Percentiles rank a stretch among this genome's conserved stretches.
Conservation (phyloP, 2,888 invertebrate genomes). For the Paralinhomoeus sp. region DNA sequence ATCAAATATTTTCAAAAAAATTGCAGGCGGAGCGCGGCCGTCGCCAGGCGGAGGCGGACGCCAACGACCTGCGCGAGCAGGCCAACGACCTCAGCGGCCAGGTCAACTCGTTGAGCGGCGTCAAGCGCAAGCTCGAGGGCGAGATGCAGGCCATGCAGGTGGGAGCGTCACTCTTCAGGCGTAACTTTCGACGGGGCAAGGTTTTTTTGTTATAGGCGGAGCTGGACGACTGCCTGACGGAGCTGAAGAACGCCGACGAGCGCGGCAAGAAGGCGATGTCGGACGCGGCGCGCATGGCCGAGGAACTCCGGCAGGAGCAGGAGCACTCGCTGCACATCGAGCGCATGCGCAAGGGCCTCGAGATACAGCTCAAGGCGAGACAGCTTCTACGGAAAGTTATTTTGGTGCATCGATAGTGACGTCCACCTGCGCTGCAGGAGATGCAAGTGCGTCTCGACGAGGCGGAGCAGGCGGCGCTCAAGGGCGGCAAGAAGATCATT, state of each 20-base stretch:
- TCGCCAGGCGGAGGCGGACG: conserved; percentile 9
- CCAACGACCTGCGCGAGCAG: conserved; percentile 41
- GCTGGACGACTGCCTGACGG: conserved; percentile 87
- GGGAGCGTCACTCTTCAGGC: background rate
- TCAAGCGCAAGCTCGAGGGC: conserved; percentile 96
- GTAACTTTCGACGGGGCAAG: background rate
- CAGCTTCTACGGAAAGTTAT: no score
- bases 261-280: conserved; percentile 96
- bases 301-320: conserved; percentile 52
- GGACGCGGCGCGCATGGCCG: conserved; percentile 87
- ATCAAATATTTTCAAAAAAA: no score
- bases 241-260: conserved; percentile 94
- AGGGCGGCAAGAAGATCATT: conserved; percentile 97
- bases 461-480: conserved; percentile 57
- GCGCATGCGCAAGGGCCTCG: conserved; percentile 87
- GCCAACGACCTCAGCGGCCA: conserved; percentile 82
- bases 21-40: conserved; percentile 7
- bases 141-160: conserved; percentile 82
- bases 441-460: conserved; percentile 85
- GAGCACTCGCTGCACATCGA: conserved; percentile 92
- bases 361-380: conserved; percentile 86
- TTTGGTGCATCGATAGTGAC: no score
- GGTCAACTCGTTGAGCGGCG: conserved; percentile 72
- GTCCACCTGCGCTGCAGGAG: no score
- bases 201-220: conserved; percentile 43